Evolutionary conservation across 1,140 invertebrate genomes (phyloP).

Genomic region (Drosophila bifasciata): DNA sequence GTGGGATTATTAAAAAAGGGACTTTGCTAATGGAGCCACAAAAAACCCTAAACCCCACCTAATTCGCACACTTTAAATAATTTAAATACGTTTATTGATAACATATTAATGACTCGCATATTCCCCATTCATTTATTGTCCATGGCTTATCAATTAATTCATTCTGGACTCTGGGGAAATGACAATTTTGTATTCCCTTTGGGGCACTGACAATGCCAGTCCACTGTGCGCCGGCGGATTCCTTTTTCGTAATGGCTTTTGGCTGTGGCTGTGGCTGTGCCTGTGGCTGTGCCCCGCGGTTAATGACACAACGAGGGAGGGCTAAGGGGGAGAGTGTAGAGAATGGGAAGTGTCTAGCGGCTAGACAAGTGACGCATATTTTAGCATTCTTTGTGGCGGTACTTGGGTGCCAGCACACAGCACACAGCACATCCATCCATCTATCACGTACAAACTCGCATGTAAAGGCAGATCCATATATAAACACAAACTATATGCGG

Average conservation of each 20-base stretch:
- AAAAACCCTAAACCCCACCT: not conserved
- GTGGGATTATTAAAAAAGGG: not conserved
- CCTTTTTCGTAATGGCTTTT: conserved; percentile 19
- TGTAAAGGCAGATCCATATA: conserved; percentile 23
- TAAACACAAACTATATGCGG: too few relatives aligned
- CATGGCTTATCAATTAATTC: too few relatives aligned
- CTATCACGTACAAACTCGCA: conserved; percentile 3
- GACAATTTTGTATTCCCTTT: too few relatives aligned
- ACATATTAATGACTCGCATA: too few relatives aligned
- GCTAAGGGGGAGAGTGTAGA: conserved; percentile 24
- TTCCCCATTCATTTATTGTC: too few relatives aligned
- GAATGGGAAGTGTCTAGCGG: conserved; percentile 30
- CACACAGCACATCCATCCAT: conserved; percentile 18
- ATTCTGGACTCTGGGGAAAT: too few relatives aligned
- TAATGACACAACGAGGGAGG: conserved; percentile 57
- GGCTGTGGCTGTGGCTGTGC: conserved; percentile 18
- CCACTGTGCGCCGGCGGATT: conserved; percentile 33
- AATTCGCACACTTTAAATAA: too few relatives aligned
- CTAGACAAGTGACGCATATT: conserved; percentile 78
- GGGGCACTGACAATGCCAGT: not conserved
- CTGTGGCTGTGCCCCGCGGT: conserved; percentile 31
- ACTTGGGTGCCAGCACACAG: conserved; percentile 46
- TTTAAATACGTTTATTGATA: too few relatives aligned
- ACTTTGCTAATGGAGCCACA: not conserved
- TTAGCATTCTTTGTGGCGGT: conserved; percentile 62